Base-by-base conservation (phyloP, 1,140 invertebrate genomes). In the Pinna nobilis region DNA sequence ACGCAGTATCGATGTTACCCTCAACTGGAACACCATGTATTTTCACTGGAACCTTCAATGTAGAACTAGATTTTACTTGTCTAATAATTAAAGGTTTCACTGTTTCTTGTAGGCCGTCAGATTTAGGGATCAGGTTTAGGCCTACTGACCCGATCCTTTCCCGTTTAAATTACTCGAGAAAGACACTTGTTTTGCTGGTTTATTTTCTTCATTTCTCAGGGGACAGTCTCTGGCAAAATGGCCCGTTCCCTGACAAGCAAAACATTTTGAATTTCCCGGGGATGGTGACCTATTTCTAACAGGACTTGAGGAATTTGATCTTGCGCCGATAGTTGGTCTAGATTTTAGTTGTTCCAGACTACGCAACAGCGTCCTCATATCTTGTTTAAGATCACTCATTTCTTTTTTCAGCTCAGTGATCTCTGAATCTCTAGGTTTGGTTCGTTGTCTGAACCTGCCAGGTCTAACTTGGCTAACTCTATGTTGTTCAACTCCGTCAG, bases 121-220 rank as follows among this genome's bases (percentile, higher is more conserved):
- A 9, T 11, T n/a, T 44, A 44, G 9, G 39, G 39, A 44, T 44
- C 39, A 44, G 39, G 39, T 44, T 44, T 44, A 44, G 39, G 39
- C 39, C 39, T 44, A 11, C 39, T 44, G 39, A 11, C 39, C 39
- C n/a, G 39, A 44, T 44, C 39, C 39, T 44, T 44, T n/a, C 39
- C 39, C 39, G 39, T 44, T 44, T 44, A 44, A 44, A 44, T 44
- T 44, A n/a, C n/a, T n/a, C 39, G 39, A n/a, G 39, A 44, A 44
- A 44, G 39, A 44, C 9, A 44, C 39, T n/a, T 44, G 39, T n/a
- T 44, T 44, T 44, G 39, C 39, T 44, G 39, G 39, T n/a, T 44
- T 44, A 44, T 44, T 44, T 44, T 9, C n/a, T 44, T 44, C 39
- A 11, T 44, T 44, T n/a, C n/a, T 44, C 9, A 44, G 39, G n/a